Evolutionary conservation across 1,140 invertebrate genomes (phyloP).

Genomic region (Ceratitis capitata): DNA sequence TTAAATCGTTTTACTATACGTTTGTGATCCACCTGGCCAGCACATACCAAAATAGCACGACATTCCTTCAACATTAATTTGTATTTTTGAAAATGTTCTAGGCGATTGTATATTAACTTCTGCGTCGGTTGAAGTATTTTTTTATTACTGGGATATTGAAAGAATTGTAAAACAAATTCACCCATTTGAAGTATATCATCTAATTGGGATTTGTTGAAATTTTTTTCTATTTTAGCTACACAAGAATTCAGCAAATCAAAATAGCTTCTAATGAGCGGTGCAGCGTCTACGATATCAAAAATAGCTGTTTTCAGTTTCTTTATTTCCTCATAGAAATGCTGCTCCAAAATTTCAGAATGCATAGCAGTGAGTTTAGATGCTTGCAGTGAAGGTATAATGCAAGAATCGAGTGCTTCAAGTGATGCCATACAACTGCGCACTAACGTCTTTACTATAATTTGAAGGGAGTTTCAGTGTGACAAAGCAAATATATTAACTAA

Average conservation of each 20-base stretch:
- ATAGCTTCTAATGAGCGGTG: constrained; percentile 52
- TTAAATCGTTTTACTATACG: constrained; percentile 61
- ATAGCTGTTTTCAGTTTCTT: constrained; percentile 54
- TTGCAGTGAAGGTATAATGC: constrained; percentile 58
- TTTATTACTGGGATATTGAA: constrained; percentile 52
- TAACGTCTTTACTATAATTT: constrained; percentile 54
- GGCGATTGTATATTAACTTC: constrained; percentile 33
- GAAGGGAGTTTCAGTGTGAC: too few relatives aligned
- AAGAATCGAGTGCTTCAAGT: constrained; percentile 60
- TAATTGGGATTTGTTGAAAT: constrained; percentile 49
- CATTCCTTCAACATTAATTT: constrained; percentile 55
- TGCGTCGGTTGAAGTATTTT: constrained; percentile 44
- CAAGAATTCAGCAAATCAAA: constrained; percentile 50
- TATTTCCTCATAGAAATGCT: constrained; percentile 61
- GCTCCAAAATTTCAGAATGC: constrained; percentile 56
- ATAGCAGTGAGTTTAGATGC: constrained; percentile 47
- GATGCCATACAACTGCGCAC: constrained; percentile 60
- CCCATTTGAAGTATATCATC: constrained; percentile 54
- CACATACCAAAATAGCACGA: constrained; percentile 57
- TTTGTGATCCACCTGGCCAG: constrained; percentile 52
- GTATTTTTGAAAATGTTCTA: constrained; percentile 53
- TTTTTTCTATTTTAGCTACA: constrained; percentile 48
- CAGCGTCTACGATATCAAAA: constrained; percentile 58
- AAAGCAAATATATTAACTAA: neutral
- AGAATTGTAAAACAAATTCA: constrained; percentile 53